Conservation (phyloP, 2,888 invertebrate species). For the Danaus chrysippus region DNA sequence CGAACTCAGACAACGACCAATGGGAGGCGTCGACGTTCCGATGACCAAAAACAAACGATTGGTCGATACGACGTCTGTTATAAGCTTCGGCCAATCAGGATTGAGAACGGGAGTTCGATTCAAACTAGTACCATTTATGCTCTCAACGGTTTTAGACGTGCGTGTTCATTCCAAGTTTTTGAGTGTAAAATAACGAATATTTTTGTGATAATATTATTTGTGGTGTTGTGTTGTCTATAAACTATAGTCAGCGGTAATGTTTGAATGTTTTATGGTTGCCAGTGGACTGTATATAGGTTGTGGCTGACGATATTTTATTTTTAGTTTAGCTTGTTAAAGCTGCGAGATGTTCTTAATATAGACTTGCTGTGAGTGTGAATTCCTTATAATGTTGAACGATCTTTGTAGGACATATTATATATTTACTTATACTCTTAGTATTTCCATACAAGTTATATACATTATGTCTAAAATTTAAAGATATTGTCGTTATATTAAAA, state of each 20-base stretch:
- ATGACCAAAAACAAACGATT: slow-evolving; percentile 44
- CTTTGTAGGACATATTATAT: slow-evolving; percentile 20
- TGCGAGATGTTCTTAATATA: slow-evolving; percentile 75
- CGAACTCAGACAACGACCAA: slow-evolving; percentile 63
- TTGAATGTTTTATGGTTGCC: slow-evolving; percentile 13
- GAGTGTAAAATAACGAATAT: slow-evolving; percentile 33
- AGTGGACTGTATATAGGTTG: slow-evolving; percentile 56
- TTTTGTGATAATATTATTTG: slow-evolving; percentile 21
- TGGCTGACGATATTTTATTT: slow-evolving; percentile 65
- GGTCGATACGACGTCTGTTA: slow-evolving; percentile 49
- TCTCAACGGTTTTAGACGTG: slow-evolving; percentile 54
- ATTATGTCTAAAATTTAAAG: too few relatives aligned
- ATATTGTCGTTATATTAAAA: too few relatives aligned
- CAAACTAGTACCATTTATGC: slow-evolving; percentile 75
- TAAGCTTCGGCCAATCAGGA: slow-evolving; percentile 56
- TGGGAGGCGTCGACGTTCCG: slow-evolving; percentile 64
- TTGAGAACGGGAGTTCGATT: slow-evolving; percentile 57
- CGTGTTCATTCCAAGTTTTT: slow-evolving; percentile 34
- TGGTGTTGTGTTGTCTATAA: slow-evolving; percentile 6
- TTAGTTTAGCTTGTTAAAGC: slow-evolving; percentile 76
- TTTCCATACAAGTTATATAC: background rate
- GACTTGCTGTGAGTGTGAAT: slow-evolving; percentile 71
- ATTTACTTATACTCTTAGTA: background rate
- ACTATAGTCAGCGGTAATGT: slow-evolving; percentile 25
- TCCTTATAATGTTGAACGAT: slow-evolving; percentile 56